These are phyloP conservation scores for Cisticola juncidis DNA, from an alignment of 2,113 vertebrate species.

Conservation along the genomic window DNA sequence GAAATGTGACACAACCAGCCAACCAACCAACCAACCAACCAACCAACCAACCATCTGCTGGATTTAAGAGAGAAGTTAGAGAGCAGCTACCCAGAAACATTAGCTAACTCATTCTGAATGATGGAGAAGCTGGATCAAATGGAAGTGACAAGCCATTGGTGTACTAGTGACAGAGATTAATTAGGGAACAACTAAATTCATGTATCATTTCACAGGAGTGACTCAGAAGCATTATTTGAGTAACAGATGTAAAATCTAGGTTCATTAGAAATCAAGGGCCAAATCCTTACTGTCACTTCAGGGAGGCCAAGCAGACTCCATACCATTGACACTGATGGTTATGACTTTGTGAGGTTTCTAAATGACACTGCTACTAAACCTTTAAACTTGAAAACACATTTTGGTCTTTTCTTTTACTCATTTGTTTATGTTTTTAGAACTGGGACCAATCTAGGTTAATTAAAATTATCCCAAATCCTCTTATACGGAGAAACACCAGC, in stretches of 20 bases:
- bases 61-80: not conserved
- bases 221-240: not conserved
- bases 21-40: not conserved
- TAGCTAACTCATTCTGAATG: not conserved
- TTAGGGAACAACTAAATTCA: not conserved
- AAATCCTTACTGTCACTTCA: not conserved
- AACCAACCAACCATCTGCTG: not conserved
- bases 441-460: not conserved
- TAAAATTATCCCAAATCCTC: not conserved
- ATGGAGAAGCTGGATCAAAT: not conserved
- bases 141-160: not conserved
- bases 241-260: not conserved
- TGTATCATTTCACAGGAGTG: not conserved
- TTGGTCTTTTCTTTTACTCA: not conserved
- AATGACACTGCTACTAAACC: accelerated
- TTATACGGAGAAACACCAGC: not conserved
- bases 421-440: not conserved
- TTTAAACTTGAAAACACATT: not conserved
- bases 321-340: not conserved
- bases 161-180: not conserved
- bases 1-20: not conserved
- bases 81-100: not conserved
- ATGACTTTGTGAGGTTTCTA: not conserved
- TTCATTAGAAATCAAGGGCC: not conserved
- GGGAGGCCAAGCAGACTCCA: not conserved